phyloP scores from a whole-genome alignment of 64 coral and sea anemone species.

The Astreopora myriophthalma region DNA sequence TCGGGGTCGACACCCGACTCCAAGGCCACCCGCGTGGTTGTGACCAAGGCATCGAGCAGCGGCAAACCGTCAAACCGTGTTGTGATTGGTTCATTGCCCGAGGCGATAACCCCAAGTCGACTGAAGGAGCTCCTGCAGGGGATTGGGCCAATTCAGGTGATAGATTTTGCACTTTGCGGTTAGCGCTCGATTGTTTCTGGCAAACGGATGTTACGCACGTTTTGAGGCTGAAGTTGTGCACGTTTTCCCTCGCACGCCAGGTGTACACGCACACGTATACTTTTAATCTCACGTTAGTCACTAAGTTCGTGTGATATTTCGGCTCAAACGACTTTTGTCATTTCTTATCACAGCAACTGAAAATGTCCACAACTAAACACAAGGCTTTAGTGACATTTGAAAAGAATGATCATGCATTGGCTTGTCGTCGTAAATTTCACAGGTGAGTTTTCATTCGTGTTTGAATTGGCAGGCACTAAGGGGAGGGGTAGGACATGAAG shows the following conservation, averaged over 20 bases:
- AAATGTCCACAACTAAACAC: constrained; percentile 99
- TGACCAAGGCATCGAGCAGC: constrained; percentile 81
- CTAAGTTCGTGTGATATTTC: not conserved
- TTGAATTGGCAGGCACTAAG: no score
- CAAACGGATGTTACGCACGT: no score
- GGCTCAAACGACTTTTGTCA: not conserved
- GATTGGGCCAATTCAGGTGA: constrained; percentile 97
- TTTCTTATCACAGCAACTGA: constrained; percentile 89
- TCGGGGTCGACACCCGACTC: constrained; percentile 72
- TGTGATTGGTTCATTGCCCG: constrained; percentile 92
- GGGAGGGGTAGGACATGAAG: no score
- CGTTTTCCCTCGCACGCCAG: no score
- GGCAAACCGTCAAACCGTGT: constrained; percentile 96
- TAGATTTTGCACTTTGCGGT: not conserved
- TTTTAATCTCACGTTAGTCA: no score
- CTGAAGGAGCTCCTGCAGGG: constrained; percentile 91
- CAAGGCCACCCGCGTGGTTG: constrained; percentile 90
- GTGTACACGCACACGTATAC: no score
- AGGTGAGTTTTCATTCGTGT: constrained; percentile 50
- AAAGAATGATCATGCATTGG: constrained; percentile 97
- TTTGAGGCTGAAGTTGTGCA: no score
- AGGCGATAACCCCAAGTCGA: constrained; percentile 83
- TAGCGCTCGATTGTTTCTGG: no score
- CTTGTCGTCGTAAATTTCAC: constrained; percentile 98
- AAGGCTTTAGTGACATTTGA: constrained; percentile 99